A percentile compares a stretch with the other conserved stretches of the same genome.
These are phyloP conservation scores for Philopotamus ludificatus DNA, from an alignment of 1,140 invertebrate genomes.

Conservation along the genomic window DNA sequence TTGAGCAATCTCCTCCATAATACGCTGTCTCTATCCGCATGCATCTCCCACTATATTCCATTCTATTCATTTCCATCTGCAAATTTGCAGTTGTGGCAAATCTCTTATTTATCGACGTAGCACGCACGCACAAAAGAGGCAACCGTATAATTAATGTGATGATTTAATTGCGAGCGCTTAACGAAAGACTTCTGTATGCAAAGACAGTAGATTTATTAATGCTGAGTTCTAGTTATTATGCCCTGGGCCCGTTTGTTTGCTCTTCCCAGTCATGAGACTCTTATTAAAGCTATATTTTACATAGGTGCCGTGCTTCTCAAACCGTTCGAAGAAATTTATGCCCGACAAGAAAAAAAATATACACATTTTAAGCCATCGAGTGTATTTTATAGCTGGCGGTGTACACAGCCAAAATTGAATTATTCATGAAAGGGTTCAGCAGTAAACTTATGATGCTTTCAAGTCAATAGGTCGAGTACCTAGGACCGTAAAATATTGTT, in stretches of 20 bases:
- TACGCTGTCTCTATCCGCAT: too few species aligned
- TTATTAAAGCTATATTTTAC: neutral
- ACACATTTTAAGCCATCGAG: too few species aligned
- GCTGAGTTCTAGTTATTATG: neutral
- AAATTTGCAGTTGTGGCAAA: neutral
- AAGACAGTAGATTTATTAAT: neutral
- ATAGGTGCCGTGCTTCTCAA: neutral
- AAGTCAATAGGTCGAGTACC: neutral
- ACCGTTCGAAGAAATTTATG: neutral
- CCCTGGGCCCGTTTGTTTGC: neutral
- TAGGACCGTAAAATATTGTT: neutral
- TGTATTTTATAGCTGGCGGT: neutral
- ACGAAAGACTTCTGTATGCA: neutral
- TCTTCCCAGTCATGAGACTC: neutral
- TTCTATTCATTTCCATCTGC: too few species aligned
- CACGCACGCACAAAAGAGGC: neutral
- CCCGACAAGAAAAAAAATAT: too few species aligned
- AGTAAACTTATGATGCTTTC: neutral
- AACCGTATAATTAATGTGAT: neutral
- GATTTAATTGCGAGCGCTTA: neutral
- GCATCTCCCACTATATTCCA: too few species aligned
- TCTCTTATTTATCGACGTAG: neutral
- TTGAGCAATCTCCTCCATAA: too few species aligned
- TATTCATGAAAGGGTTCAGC: neutral
- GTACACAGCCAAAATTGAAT: neutral